A percentile compares a stretch with the other conserved stretches of the same genome.
Conservation (phyloP, 2,797 vertebrate species). For the Pseudomugil tenellus region DNA sequence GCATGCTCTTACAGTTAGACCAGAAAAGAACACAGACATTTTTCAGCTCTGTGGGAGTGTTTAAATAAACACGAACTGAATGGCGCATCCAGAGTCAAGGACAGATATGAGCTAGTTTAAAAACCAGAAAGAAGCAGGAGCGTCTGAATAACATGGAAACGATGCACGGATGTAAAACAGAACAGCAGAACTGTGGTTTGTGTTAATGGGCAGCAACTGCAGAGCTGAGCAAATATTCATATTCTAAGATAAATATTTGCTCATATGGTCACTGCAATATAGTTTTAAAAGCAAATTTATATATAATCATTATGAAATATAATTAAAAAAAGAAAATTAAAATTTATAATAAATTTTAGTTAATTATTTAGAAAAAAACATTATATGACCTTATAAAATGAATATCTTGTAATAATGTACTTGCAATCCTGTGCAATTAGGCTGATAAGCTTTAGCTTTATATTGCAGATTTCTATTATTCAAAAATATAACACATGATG, state of each 20-base stretch:
- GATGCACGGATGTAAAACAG: not conserved
- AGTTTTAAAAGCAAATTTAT: not conserved
- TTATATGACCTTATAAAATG: not conserved
- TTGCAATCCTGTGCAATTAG: not conserved
- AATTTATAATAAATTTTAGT: not conserved
- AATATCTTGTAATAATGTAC: conserved; percentile 1
- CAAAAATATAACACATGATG: not conserved
- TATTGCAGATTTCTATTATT: not conserved
- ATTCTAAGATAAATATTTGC: conserved; percentile 17
- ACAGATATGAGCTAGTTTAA: not conserved
- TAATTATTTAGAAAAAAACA: not conserved
- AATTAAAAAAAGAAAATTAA: not conserved
- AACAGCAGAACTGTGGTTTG: not conserved
- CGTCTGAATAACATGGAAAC: conserved; percentile 6
- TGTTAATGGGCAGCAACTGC: conserved; percentile 3
- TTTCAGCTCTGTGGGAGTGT: conserved; percentile 12
- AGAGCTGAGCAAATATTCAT: conserved; percentile 12
- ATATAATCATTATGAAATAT: not conserved
- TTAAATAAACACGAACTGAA: conserved; percentile 20
- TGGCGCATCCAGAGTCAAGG: not conserved
- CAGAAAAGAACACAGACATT: conserved; percentile 6
- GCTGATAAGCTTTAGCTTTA: not conserved
- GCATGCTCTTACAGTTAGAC: not conserved
- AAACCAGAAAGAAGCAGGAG: conserved; percentile 5
- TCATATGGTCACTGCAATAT: not conserved